Base-by-base conservation (phyloP, 2,113 vertebrate species). In the Hemiscyllium ocellatum region DNA sequence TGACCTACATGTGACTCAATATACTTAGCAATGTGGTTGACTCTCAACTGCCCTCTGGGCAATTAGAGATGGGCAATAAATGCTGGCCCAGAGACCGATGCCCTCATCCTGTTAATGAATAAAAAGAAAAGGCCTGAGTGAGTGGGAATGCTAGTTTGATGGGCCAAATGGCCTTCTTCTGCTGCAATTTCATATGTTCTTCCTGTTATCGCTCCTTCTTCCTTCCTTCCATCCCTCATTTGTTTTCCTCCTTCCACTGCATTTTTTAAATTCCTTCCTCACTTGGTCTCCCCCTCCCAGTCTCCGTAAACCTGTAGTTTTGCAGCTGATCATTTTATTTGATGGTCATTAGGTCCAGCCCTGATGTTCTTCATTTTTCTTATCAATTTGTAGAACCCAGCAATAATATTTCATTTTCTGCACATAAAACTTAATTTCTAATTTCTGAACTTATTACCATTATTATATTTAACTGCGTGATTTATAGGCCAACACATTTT, bases 341-440 rank as follows among this genome's bases (percentile, higher is more conserved):
- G 50, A 87, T 7, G 19, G 24, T 20, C 47, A 10, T 87, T 87
- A 26, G 26, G n/a, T 52, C 85, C 85, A 52, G 26, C 29, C 47
- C 50, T 61, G 13, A 50, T 52, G 17, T 90, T 56, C 52, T 61
- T 61, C 50, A 90, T 1, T 33, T 90, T 61, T 90, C 13, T 52
- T 10, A 50, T 15, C 19, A 19, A 19, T 20, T 47, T 85, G 37
- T 20, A 24, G 22, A 47, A 52, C 24, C 52, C 3, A 33, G 29
- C 52, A 90, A 29, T 15, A 1, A 61, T 56, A 56, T 56, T 56
- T 8, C 24, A 87, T 87, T 87, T 50, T 12, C 26, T 61, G 2
- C 26, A 17, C 52, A 90, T 90, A 61, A 90, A 89, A 90, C 52
- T 90, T 90, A n/a, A 87, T 87, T 52, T 56, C 86, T 87, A 12